Evolutionary conservation across 1,140 invertebrate species (phyloP), one percentile per base, ranked within the genome.

Genomic region (Caerostris darwini): DNA sequence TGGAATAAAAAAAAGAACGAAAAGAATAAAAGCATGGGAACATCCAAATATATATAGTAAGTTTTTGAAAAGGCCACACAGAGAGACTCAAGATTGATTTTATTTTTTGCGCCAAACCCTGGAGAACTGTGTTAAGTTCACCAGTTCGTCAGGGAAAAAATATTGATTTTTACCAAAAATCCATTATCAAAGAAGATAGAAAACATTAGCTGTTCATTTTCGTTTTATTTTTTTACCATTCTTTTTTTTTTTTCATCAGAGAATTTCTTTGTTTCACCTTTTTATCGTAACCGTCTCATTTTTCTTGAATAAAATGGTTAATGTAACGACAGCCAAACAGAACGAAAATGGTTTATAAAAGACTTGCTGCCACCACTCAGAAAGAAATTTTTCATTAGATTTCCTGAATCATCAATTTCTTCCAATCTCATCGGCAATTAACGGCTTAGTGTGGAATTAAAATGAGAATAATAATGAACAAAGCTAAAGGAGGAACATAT

Each of bases 141-240:
- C 82, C 90, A 91, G 71, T 82, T 91, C 90, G 90, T 91, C 90
- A 82, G 59, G 53, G n/a, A 50, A 61, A 69, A 91, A 82, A 91
- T 91, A 91, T 91, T 91, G 90, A 91, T 91, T 91, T 61, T 59
- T 14, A 57, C 57, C 88, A 53, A 67, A 88, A 90, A 77, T 90
- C 69, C 88, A 69, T 71, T 90, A 71, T 17, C 53, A 90, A 88
- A 59, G 86, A 3, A 71, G 88, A 90, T 71, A 69, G 64, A 90
- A 77, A 90, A 77, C 88, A 90, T 90, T 90, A 90, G 88, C 88
- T 58, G 88, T 90, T 90, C 88, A 90, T 71, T 90, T 90, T 50
- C 53, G 7, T 77, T 88, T 57, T 57, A 5, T 19, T 7, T 71
- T 71, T 56, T 71, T n/a, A n/a, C n/a, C n/a, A n/a, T 56, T 19